phyloP scores from a whole-genome alignment of 2,113 vertebrate genomes.

The Chlorodrepanis virens region DNA sequence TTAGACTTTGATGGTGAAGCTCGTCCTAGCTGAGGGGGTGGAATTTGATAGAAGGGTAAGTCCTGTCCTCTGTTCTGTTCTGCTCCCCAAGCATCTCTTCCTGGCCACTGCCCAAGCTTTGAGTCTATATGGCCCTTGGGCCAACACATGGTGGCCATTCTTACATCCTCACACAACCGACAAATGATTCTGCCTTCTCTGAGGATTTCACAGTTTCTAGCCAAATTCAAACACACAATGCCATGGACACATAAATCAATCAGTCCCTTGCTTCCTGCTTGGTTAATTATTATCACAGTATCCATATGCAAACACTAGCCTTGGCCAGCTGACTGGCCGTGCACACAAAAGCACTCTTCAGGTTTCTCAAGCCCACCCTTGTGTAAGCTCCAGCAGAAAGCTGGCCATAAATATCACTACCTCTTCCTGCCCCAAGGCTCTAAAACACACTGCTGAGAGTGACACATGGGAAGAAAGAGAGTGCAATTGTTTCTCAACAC shows the following conservation, averaged over 20 bases:
- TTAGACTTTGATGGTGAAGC: background rate
- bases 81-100: background rate
- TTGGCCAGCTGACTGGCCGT: background rate
- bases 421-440: constrained; percentile 17
- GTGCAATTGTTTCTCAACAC: background rate
- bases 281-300: constrained; percentile 47
- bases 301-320: constrained; percentile 38
- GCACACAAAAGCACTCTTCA: constrained; percentile 46
- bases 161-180: background rate
- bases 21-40: background rate
- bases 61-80: background rate
- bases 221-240: background rate
- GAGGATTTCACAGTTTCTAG: background rate
- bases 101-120: background rate
- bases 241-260: background rate
- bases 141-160: background rate
- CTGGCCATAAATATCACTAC: background rate
- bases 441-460: background rate
- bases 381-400: constrained; percentile 18
- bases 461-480: background rate
- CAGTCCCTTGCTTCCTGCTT: constrained; percentile 24
- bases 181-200: background rate
- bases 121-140: background rate
- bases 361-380: constrained; percentile 50
- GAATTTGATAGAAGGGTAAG: background rate